These are phyloP conservation scores for Lepidocyrtoides sp. DNA, from an alignment of 2,888 invertebrate species.

Conservation along the genomic window DNA sequence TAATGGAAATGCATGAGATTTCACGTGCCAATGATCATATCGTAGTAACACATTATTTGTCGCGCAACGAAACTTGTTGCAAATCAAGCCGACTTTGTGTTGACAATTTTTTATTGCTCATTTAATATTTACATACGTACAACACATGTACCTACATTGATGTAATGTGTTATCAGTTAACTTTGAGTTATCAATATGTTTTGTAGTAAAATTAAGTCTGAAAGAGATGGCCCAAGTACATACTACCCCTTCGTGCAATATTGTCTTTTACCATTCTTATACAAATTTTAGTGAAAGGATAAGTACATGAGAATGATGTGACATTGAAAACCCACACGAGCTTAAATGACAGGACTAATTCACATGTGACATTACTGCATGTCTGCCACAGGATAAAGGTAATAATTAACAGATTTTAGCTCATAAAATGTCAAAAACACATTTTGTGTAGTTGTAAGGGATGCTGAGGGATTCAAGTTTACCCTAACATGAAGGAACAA, in stretches of 20 bases:
- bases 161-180: background rate
- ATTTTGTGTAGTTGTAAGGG: background rate
- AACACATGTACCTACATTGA: background rate
- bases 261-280: background rate
- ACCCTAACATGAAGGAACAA: background rate
- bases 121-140: too few species aligned
- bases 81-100: background rate
- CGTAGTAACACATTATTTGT: too few species aligned
- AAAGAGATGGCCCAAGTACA: background rate
- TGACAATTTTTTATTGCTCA: background rate
- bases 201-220: constrained; percentile 30
- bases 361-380: constrained; percentile 67
- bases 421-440: constrained; percentile 57
- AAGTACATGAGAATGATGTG: constrained; percentile 36
- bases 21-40: constrained; percentile 11
- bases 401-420: constrained; percentile 77
- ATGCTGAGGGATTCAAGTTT: background rate
- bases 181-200: background rate
- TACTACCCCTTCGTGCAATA: background rate
- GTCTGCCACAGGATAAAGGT: constrained; percentile 65
- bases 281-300: constrained; percentile 69
- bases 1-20: constrained; percentile 43
- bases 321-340: constrained; percentile 71
- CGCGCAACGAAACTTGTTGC: background rate
- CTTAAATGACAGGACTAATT: constrained; percentile 48